phyloP scores from a whole-genome alignment of 2,797 vertebrate genomes.

The Etheostoma perlongum region DNA sequence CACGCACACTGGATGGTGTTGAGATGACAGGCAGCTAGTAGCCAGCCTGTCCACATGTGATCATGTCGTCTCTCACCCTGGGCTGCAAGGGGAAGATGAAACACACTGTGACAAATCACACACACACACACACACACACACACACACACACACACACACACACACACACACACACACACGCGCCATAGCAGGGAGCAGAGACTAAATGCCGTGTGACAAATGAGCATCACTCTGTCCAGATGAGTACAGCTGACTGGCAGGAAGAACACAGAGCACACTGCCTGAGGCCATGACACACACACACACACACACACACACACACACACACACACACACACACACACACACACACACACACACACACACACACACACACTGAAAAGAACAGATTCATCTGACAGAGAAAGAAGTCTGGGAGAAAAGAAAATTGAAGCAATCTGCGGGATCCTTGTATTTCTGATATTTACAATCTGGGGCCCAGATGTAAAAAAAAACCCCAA shows the following conservation, averaged over 20 bases:
- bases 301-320: constrained; percentile 18
- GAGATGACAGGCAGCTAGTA: constrained; percentile 20
- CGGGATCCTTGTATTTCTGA: no score
- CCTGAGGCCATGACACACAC: constrained; percentile 6
- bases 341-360: neutral
- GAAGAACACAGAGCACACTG: constrained; percentile 18
- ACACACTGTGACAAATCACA: constrained; percentile 24
- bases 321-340: constrained; percentile 4
- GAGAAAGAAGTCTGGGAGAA: no score
- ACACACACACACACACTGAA: neutral
- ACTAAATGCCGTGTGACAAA: constrained; percentile 62
- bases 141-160: no score
- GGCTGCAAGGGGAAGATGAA: constrained; percentile 17
- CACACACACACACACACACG: constrained; percentile 9
- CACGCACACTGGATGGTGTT: constrained; percentile 13
- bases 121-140: constrained; percentile 18
- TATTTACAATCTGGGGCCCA: no score
- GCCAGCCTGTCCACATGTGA: constrained; percentile 31
- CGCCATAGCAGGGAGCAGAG: constrained; percentile 26
- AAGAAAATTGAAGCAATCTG: no score
- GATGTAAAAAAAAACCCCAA: no score
- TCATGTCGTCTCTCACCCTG: constrained; percentile 17
- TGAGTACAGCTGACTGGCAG: constrained; percentile 51
- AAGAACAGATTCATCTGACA: no score
- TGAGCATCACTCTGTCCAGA: constrained; percentile 53